Base-by-base conservation (phyloP, 2,888 invertebrate genomes). In the Glomeris marginata region DNA sequence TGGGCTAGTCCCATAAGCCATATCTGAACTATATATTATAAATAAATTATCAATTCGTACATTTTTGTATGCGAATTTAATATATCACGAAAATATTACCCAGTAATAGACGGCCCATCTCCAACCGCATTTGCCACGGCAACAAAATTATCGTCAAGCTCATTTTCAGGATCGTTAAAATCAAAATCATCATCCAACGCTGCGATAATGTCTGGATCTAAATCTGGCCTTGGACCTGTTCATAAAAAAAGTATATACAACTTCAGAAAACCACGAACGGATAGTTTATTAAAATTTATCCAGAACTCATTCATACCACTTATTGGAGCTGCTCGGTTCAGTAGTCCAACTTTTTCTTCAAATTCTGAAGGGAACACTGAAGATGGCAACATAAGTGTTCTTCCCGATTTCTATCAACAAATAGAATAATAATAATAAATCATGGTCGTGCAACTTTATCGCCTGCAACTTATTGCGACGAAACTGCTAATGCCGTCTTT, bases 131-230 rank as follows among this genome's bases (percentile, higher is more conserved):
- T 80, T 1, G 92, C 94, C 52, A 85, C 66, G 59, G 78, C 72
- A 43, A 95, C 78, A 64, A 97, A 95, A 69, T 97, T 83, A 66
- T 97, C 95, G 57, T 94, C 94, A 2, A 97, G 68, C 56, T 78
- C 67, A 68, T 90, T 88, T 0, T 83, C 77, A 0, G 85, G 84
- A 65, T 88, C 77, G 1, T 81, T 77, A 62, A 74, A 87, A 63
- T 91, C 78, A 65, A 87, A 92, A 67, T 92, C 92, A 54, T 90
- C 90, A 63, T 94, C 94, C 67, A 95, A 72, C 0, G 88, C 91
- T 4, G 88, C 92, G 1, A 91, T 80, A 34, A 95, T 74, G 61
- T 95, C 95, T 0, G 92, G 88, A 65, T 95, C 95, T 68, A 88
- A 71, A 63, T 91, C 66, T 16, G 63, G 61, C 51, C 61, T 60